Base-by-base conservation (phyloP, 1,140 invertebrate species). In the Hesperophylax magnus region DNA sequence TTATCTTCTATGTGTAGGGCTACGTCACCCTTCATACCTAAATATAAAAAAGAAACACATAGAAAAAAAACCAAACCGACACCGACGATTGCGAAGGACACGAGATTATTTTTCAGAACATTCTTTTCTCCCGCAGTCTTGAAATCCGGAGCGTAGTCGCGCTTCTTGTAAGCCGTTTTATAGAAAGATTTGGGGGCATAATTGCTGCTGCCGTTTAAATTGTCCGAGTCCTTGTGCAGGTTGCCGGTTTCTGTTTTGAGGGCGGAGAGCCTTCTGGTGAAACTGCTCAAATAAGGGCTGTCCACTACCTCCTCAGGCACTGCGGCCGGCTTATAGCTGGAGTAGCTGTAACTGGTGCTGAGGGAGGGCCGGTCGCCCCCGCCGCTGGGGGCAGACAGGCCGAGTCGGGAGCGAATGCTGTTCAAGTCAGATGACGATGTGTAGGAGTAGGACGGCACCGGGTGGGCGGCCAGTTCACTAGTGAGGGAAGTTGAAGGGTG, bases 271-370 rank as follows among this genome's bases (percentile, higher is more conserved):
- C 91, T 90, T 63, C 91, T 87, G 3, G 93, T 93, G 80, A 94
- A 94, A 84, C 92, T 93, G 81, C 92, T 93, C 83, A 94, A 87
- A 85, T 92, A 94, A 56, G 93, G 93, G 81, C 92, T 93, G 85
- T 93, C 92, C 63, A 88, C 87, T 84, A 14, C 39, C 8, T 90
- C 89, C 84, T 90, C 88, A 53, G 85, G 85, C 27, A 86, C 87
- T 86, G 85, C 5, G 88, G 86, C 71, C 87, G 87, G 82, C 84
- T 86, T 82, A 47, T 86, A 76, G 89, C 78, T 74, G 86, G 80
- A 75, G 24, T 34, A 74, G 6, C n/a, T 77, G 58, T 61, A 77
- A 9, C 58, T 34, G 7, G 56, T 47, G 11, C n/a, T 18, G 24
- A 63, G 75, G 1, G 56, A 34, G 20, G 34, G 18, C 11, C 34